phyloP scores from a whole-genome alignment of 2,797 vertebrate genomes.

The Avahi laniger region DNA sequence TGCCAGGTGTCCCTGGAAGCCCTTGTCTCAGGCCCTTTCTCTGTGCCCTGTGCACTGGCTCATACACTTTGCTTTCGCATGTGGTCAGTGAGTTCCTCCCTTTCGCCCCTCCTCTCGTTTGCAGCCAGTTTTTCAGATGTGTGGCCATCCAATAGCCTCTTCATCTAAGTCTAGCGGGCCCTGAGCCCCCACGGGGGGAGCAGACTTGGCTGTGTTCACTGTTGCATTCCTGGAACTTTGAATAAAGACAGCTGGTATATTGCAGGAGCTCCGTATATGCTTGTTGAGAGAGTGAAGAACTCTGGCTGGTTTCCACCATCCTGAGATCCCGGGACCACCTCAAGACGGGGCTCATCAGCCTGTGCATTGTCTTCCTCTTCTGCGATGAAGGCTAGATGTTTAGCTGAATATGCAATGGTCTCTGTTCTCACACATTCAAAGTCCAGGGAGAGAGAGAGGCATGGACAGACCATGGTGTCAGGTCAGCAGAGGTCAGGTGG shows the following conservation, averaged over 20 bases:
- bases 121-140: not conserved
- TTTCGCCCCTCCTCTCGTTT: not conserved
- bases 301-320: not conserved
- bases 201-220: not conserved
- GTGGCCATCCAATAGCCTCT: not conserved
- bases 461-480: too few species aligned
- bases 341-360: too few species aligned
- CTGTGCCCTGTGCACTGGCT: not conserved
- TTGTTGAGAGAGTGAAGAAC: not conserved
- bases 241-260: not conserved
- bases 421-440: not conserved
- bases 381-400: not conserved
- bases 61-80: not conserved
- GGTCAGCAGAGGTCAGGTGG: not conserved
- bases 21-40: not conserved
- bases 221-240: too few species aligned
- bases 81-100: not conserved
- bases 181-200: not conserved
- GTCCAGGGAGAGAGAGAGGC: not conserved
- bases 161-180: too few species aligned
- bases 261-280: not conserved
- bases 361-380: not conserved
- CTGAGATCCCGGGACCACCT: not conserved
- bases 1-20: not conserved
- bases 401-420: not conserved